These are phyloP conservation scores for Monoplex corrugatus DNA, from an alignment of 2,888 invertebrate genomes.

Conservation along the genomic window DNA sequence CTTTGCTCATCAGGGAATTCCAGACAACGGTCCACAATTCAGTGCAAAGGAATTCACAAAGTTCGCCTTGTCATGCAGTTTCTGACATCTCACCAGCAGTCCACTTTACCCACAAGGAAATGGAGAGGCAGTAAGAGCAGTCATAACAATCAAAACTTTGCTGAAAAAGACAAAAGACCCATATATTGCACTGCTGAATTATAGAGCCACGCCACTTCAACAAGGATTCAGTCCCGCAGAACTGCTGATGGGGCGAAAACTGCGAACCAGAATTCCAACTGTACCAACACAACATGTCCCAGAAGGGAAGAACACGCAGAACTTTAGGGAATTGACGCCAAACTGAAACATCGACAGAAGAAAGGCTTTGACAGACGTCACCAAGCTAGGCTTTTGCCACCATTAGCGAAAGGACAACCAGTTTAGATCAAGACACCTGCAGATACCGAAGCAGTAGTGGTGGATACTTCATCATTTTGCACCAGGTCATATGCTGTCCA, in stretches of 20 bases:
- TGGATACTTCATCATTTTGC: too few relatives aligned
- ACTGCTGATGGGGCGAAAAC: conserved; percentile 44
- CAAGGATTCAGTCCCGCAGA: conserved; percentile 36
- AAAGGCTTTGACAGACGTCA: too few relatives aligned
- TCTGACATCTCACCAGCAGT: background rate
- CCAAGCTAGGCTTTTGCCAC: too few relatives aligned
- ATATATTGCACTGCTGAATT: conserved; percentile 40
- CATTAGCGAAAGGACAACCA: too few relatives aligned
- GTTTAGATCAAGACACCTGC: too few relatives aligned
- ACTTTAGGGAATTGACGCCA: too few relatives aligned
- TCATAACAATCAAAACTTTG: conserved; percentile 30
- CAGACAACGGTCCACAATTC: conserved; percentile 47
- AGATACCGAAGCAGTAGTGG: too few relatives aligned
- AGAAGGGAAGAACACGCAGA: too few relatives aligned
- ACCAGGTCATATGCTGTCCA: too few relatives aligned
- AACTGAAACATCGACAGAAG: too few relatives aligned
- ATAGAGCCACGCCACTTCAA: conserved; percentile 36
- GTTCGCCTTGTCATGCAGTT: conserved; percentile 24
- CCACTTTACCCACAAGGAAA: conserved; percentile 33
- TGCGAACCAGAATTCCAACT: conserved; percentile 20
- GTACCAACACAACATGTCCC: background rate
- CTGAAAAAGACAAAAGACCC: conserved; percentile 38
- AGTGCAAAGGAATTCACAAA: background rate
- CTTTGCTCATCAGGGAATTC: conserved; percentile 38
- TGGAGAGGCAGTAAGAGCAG: conserved; percentile 42